Percentiles rank a stretch among this genome's conserved stretches.
phyloP scores from a whole-genome alignment of 1,140 invertebrate species.

The Subanguina moxae region DNA sequence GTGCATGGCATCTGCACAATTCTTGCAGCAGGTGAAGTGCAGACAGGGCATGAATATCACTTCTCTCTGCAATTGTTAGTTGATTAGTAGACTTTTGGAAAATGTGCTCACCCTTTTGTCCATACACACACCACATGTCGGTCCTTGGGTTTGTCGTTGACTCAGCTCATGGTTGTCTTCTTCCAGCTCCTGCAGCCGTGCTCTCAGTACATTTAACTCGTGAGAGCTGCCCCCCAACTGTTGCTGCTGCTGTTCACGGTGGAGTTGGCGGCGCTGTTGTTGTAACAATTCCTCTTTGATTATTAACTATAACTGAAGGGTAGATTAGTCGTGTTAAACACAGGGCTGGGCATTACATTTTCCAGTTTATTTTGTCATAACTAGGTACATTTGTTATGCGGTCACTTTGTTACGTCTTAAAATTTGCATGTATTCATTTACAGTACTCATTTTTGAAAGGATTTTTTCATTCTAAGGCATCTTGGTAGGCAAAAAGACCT shows the following conservation, averaged over 20 bases:
- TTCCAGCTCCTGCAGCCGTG: conserved; percentile 11
- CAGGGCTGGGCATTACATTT: too few relatives aligned
- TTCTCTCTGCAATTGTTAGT: conserved; percentile 18
- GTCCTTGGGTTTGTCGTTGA: conserved; percentile 21
- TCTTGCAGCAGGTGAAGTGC: conserved; percentile 34
- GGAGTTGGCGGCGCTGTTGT: not conserved
- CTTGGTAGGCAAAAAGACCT: too few relatives aligned
- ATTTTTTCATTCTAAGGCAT: too few relatives aligned
- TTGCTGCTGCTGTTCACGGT: conserved; percentile 7
- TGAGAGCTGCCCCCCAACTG: conserved; percentile 7
- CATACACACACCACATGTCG: conserved; percentile 25
- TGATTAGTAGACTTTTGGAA: not conserved
- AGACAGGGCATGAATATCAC: conserved; percentile 33
- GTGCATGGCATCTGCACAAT: conserved; percentile 30
- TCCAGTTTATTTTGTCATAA: too few relatives aligned
- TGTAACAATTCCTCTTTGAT: conserved; percentile 1
- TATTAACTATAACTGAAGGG: not conserved
- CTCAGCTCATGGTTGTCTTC: conserved; percentile 23
- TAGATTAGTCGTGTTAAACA: too few relatives aligned
- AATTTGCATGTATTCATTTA: too few relatives aligned
- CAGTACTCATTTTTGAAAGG: too few relatives aligned
- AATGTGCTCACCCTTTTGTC: conserved; percentile 25
- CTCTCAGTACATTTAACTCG: not conserved
- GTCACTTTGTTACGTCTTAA: too few relatives aligned
- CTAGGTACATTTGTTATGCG: too few relatives aligned